Percentiles rank a stretch among this genome's conserved stretches.
These are phyloP conservation scores for Tachysurus fulvidraco DNA, from an alignment of 2,113 vertebrate genomes.

Conservation along the genomic window DNA sequence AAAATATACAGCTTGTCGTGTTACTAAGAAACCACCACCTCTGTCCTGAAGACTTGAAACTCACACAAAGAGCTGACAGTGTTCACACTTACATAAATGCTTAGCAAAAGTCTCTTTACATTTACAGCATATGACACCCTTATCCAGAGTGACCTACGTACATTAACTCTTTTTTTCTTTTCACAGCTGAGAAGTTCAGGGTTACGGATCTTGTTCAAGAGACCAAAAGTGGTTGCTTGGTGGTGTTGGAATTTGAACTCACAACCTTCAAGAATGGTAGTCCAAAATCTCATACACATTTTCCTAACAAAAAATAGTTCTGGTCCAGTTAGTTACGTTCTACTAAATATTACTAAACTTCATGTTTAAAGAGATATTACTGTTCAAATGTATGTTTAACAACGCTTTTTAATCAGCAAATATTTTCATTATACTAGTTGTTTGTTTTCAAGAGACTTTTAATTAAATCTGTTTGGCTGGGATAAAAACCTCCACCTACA, in stretches of 20 bases:
- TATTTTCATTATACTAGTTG: not conserved
- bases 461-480: not conserved
- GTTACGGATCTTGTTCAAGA: no score
- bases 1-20: not conserved
- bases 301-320: not conserved
- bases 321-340: no score
- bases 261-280: no score
- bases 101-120: not conserved
- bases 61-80: not conserved
- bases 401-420: not conserved
- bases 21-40: not conserved
- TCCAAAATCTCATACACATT: no score
- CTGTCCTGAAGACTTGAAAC: not conserved
- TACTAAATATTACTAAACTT: not conserved
- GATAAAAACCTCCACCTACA: not conserved
- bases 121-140: no score
- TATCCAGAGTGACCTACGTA: no score
- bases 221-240: no score
- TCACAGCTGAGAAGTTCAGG: no score
- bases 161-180: no score
- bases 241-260: no score
- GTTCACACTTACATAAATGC: not conserved
- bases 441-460: not conserved
- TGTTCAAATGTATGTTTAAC: not conserved
- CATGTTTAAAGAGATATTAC: not conserved